Base-by-base conservation (phyloP, 2,797 vertebrate species). In the Phyllotis vaccarum region DNA sequence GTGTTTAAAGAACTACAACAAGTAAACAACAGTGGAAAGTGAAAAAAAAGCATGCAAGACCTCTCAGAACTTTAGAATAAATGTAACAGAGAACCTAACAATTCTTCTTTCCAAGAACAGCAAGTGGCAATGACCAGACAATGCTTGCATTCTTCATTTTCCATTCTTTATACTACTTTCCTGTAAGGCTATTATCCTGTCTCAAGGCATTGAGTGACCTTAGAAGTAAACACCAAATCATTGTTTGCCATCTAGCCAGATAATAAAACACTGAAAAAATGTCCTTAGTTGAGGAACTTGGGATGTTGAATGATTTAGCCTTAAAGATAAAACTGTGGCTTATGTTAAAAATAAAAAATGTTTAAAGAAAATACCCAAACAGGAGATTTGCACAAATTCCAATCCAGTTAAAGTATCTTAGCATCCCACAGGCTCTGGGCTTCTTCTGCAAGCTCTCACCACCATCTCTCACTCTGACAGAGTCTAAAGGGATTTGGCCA, bases 391-490 rank as follows among this genome's bases (percentile, higher is more conserved):
- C 58, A 90, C 78, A 92, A 74, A 96, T 94, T 94, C 52, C 78
- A 72, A 93, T 56, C 46, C 93, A 86, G 93, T 94, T 52, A 89
- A 91, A 91, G 74, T 60, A 70, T 62, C 75, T 52, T 11, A 49
- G 78, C 64, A 43, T 92, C 94, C 94, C 89, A 43, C 46, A 74
- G 88, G 70, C 40, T 74, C 85, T 78, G 64, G n/a, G 24, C 68
- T 43, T 89, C 83, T 87, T 82, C 92, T 58, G 6, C 5, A 80
- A 14, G 49, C 31, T 43, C 86, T 64, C 16, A 29, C 31, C 54
- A 7, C 27, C 94, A 92, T 97, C 79, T 56, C 22, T 97, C 91
- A 96, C 34, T 16, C 90, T 95, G 96, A 90, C 87, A 93, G 10
- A 49, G 72, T 64, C 90, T 96, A n/a, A 54, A 66, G 85, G 92